Percentiles rank a stretch among this genome's conserved stretches.
phyloP scores from a whole-genome alignment of 2,888 invertebrate species.

The Leucania comma region DNA sequence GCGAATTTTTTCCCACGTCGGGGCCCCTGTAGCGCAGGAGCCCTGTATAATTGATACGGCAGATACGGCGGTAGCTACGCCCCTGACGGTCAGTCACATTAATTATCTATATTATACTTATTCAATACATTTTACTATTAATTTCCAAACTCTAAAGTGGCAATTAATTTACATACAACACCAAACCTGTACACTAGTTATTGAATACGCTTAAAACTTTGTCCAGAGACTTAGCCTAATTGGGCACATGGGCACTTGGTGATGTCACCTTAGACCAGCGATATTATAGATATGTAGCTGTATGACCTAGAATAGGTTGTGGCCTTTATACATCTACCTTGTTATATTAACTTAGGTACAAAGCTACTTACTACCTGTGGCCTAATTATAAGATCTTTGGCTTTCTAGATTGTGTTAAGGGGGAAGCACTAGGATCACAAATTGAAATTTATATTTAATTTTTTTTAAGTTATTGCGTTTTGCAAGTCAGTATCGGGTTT shows the following conservation, averaged over 20 bases:
- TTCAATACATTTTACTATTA: background rate
- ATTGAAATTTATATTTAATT: too few relatives aligned
- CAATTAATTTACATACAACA: slow-evolving; percentile 38
- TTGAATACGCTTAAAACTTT: slow-evolving; percentile 51
- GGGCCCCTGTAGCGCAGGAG: too few relatives aligned
- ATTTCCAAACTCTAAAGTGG: slow-evolving; percentile 10
- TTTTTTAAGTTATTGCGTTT: too few relatives aligned
- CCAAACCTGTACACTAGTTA: slow-evolving; percentile 29
- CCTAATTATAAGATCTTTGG: background rate
- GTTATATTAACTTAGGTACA: background rate
- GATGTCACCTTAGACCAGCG: slow-evolving; percentile 45
- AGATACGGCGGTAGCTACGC: too few relatives aligned
- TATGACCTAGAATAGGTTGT: slow-evolving; percentile 7
- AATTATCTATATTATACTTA: too few relatives aligned
- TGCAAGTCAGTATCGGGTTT: too few relatives aligned
- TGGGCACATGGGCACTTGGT: slow-evolving; percentile 42
- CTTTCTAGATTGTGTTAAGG: too few relatives aligned
- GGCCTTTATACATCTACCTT: background rate
- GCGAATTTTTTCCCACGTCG: too few relatives aligned
- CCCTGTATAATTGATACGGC: too few relatives aligned
- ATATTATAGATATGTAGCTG: slow-evolving; percentile 5
- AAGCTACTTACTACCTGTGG: too few relatives aligned
- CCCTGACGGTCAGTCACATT: too few relatives aligned
- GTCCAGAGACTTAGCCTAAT: slow-evolving; percentile 36
- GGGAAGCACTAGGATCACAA: too few relatives aligned